Evolutionary conservation across 2,113 vertebrate species (phyloP).

Genomic region (Suncus etruscus): DNA sequence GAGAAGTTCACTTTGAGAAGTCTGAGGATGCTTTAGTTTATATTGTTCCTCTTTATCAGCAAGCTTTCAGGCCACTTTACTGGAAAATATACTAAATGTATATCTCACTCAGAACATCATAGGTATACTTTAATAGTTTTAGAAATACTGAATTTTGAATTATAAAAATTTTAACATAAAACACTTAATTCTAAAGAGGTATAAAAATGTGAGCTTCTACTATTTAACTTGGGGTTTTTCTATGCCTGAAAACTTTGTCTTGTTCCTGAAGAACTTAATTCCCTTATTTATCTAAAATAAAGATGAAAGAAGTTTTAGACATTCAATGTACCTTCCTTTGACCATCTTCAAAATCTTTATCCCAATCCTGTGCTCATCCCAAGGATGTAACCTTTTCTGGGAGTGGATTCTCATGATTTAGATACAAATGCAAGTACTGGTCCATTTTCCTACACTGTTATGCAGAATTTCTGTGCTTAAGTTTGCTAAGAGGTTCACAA

Average conservation of each 20-base stretch:
- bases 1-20: neutral
- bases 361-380: neutral
- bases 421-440: neutral
- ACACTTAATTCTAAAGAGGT: neutral
- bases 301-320: neutral
- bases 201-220: neutral
- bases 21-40: neutral
- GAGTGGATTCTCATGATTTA: neutral
- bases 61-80: neutral
- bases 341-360: neutral
- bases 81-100: neutral
- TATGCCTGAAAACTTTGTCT: too few relatives aligned
- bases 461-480: neutral
- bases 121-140: neutral
- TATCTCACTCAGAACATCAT: too few relatives aligned
- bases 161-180: neutral
- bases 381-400: neutral
- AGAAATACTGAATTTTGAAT: fast-evolving
- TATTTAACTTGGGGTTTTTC: neutral
- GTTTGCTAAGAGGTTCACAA: neutral
- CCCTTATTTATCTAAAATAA: neutral
- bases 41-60: neutral
- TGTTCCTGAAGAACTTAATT: too few relatives aligned
- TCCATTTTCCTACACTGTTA: neutral
- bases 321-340: neutral